Conservation (phyloP, 2,888 invertebrate species). For the Branchipolynoe longqiensis region DNA sequence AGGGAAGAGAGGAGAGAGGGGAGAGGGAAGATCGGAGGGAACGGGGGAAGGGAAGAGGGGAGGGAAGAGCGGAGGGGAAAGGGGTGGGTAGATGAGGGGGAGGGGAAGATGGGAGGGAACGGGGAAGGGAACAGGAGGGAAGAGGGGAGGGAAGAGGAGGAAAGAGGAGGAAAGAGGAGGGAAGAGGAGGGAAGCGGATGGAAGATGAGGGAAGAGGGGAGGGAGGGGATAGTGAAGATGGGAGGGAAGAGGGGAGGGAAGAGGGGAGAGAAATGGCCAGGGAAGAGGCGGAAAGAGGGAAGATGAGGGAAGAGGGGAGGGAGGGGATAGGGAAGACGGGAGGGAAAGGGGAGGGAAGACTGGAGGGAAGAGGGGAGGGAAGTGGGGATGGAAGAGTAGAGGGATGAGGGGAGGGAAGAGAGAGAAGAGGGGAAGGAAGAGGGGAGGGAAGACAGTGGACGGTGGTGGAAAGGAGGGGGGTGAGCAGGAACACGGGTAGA, state of each 20-base stretch:
- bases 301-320: not conserved
- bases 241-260: conserved; percentile 1
- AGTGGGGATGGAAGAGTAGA: not conserved
- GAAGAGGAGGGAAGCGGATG: not conserved
- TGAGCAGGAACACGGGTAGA: not conserved
- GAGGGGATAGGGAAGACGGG: conserved; percentile 31
- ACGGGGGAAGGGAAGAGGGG: not conserved
- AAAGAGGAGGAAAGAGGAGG: not conserved
- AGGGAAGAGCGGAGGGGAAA: not conserved
- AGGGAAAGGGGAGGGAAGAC: not conserved
- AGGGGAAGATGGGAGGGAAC: not conserved
- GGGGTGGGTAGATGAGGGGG: not conserved
- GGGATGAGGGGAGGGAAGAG: not conserved
- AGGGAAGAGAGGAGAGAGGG: not conserved
- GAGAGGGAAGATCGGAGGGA: not conserved
- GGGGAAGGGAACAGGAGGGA: not conserved
- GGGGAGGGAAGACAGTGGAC: not conserved
- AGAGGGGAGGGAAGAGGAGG: conserved; percentile 4
- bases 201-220: not conserved
- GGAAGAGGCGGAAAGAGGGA: conserved; percentile 15
- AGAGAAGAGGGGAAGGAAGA: not conserved
- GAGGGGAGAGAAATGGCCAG: not conserved
- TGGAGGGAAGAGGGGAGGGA: not conserved
- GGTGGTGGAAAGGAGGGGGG: not conserved
- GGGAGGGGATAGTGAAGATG: not conserved